Evolutionary conservation across 2,888 invertebrate genomes (phyloP), one percentile per base, ranked within the genome.

Genomic region (Troglohyphantes excavatus): DNA sequence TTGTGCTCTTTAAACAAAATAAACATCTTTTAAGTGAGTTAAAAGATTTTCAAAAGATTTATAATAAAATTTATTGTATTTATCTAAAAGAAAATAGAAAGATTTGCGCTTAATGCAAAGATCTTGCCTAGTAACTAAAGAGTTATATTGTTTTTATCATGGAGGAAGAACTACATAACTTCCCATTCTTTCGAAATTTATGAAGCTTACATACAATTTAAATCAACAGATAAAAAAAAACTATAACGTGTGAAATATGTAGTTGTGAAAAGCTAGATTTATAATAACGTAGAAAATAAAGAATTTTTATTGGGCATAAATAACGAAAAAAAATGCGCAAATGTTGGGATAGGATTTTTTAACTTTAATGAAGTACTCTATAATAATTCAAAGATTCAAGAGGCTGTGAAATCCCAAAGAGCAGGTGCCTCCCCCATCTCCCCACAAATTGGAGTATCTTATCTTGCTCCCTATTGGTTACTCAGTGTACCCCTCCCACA

Each of bases 341-440:
- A 68, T 68, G 68, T 68, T 68, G 33, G 17, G 68, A 68, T 33
- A 33, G 9, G n/a, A 33, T 33, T n/a, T 29, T 68, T 68, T 68
- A 68, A 68, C 11, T 39, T 76, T 33, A 76, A 76, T 76, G 33
- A 21, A 33, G 19, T 63, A 13, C 61, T 19, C 76, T 29, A 61
- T 23, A 39, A 23, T 23, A 39, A n/a, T 21, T 33, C 21, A 19
- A 19, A 61, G 17, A 19, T 13, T 33, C 23, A 21, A 11, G 19
- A 76, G 29, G 61, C 61, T 27, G 59, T 53, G 26, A 67, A 68
- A 76, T 53, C 33, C 3, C n/a, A 65, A 13, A 39, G 21, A 82
- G 73, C 88, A 88, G 88, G 88, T 88, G 82, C 75, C 46, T 17
- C n/a, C 53, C 53, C 53, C 53, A 9, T 17, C 53, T 17, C 53